A percentile compares a stretch with the other conserved stretches of the same genome.
These are phyloP conservation scores for Indicator indicator DNA, from an alignment of 2,113 vertebrate genomes.

Conservation along the genomic window DNA sequence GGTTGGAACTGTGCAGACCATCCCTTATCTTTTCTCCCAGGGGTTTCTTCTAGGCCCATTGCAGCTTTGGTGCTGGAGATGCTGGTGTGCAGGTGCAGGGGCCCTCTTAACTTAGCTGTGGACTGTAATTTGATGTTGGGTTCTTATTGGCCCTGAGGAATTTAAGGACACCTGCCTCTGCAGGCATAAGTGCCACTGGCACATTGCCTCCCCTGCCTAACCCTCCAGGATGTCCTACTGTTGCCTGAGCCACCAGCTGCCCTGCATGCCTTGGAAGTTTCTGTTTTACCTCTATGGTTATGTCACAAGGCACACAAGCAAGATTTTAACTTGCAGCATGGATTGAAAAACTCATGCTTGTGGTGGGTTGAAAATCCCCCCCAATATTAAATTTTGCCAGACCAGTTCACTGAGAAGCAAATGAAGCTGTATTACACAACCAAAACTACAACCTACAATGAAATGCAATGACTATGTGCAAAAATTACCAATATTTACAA, in stretches of 20 bases:
- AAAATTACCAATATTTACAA: no score
- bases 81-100: background rate
- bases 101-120: background rate
- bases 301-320: background rate
- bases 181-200: background rate
- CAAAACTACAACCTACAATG: no score
- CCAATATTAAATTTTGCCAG: no score
- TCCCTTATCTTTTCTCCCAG: background rate
- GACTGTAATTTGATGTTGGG: background rate
- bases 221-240: background rate
- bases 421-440: no score
- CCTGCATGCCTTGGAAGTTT: background rate
- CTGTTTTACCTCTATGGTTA: background rate
- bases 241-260: background rate
- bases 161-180: background rate
- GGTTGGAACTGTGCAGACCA: background rate
- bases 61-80: background rate
- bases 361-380: no score
- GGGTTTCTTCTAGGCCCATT: background rate
- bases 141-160: background rate
- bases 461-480: no score
- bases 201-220: background rate
- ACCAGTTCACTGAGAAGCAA: no score
- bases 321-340: background rate
- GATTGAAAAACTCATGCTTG: background rate